Base-by-base conservation (phyloP, 2,888 invertebrate genomes). In the Crematogaster levior region DNA sequence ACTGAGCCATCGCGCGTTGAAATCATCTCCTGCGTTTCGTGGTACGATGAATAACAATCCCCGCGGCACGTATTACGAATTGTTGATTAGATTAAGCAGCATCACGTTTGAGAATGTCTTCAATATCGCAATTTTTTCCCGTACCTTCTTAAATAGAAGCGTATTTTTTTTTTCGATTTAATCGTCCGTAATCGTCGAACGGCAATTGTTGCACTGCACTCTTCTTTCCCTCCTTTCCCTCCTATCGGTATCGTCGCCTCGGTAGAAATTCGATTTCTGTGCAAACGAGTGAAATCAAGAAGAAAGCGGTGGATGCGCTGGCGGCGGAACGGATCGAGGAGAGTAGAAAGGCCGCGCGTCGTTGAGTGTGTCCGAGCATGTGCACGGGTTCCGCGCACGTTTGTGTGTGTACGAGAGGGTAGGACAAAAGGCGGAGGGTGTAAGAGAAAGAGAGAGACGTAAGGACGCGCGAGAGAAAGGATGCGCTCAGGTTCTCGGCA, bases 261-360 rank as follows among this genome's bases (percentile, higher is more conserved):
- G 46, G 82, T 83, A 84, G 56, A 88, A 88, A 84, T 85, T 85
- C 86, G 70, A 86, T 88, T 88, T 86, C 66, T 51, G 84, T 72
- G 83, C 81, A 21, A 75, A 81, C 61, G 63, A 75, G 81, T 84
- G 86, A 85, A 84, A 86, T 79, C 86, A 77, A 61, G 84, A 81
- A 73, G 85, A 82, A 82, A 70, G 58, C 70, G 37, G 21, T 53
- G 63, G 27, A 30, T 21, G 40, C 72, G 18, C n/a, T 21, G 40
- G 12, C 30, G 46, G 51, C 10, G 46, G 63, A 79, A 56, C 53
- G 56, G 56, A 40, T 9, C 63, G 37, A 53, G 58, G 30, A 66
- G 48, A 66, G 43, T 43, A 70, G 70, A 65, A 53, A 79, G 66
- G 72, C 68, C 53, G 63, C 34, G 21, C 24, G 51, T 9, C 27